phyloP scores from a whole-genome alignment of 2,113 vertebrate genomes.

The Anser cygnoides region DNA sequence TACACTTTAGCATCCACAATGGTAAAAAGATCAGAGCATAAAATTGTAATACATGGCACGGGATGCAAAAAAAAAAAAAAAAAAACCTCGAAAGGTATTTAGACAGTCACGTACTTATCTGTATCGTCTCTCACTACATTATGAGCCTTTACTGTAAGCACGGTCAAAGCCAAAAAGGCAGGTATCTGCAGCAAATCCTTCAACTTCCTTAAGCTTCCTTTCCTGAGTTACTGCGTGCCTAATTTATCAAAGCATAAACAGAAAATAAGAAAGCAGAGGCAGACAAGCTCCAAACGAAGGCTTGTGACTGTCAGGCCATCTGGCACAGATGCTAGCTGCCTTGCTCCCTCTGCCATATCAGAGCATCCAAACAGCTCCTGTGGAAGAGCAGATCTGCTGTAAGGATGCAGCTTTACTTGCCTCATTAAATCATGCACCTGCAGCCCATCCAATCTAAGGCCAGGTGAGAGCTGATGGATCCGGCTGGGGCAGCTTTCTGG shows the following conservation, averaged over 20 bases:
- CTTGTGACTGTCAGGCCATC: not conserved
- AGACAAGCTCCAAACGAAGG: not conserved
- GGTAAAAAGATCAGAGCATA: not conserved
- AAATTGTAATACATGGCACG: not conserved
- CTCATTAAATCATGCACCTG: not conserved
- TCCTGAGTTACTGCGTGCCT: not conserved
- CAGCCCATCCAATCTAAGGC: accelerated
- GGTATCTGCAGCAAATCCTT: not conserved
- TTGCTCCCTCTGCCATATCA: not conserved
- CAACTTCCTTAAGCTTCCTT: not conserved
- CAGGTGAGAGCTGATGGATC: not conserved
- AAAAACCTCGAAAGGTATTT: not conserved
- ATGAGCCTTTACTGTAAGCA: not conserved
- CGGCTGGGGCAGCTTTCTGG: not conserved
- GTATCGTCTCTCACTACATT: not conserved
- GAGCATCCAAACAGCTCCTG: not conserved
- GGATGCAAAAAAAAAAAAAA: not conserved
- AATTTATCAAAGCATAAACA: not conserved
- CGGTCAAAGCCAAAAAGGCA: not conserved
- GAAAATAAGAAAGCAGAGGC: not conserved
- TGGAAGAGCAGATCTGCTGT: not conserved
- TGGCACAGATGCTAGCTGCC: not conserved
- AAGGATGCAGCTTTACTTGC: not conserved
- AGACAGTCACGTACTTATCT: not conserved
- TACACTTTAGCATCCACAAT: not conserved